A percentile compares a stretch with the other conserved stretches of the same genome.
Conservation (phyloP, 2,113 vertebrate species). For the Cacatua alba region DNA sequence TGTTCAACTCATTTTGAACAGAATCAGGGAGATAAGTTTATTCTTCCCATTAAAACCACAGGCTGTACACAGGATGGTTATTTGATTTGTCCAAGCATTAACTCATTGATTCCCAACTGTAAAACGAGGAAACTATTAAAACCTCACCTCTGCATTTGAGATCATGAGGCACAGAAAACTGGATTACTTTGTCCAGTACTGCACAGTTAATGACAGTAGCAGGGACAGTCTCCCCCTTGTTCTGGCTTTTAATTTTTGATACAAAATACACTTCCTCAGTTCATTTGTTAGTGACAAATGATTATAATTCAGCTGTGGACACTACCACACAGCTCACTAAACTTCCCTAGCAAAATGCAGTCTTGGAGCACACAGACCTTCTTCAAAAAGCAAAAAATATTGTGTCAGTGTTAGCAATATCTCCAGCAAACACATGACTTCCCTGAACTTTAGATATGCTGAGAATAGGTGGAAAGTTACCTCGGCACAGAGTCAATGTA, state of each 20-base stretch:
- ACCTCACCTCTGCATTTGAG: neutral
- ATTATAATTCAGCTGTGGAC: neutral
- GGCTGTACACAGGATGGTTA: neutral
- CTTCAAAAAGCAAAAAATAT: neutral
- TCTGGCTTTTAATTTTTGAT: neutral
- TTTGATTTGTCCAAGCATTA: neutral
- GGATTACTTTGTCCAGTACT: neutral
- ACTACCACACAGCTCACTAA: neutral
- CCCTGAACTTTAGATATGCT: neutral
- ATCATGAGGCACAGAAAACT: neutral
- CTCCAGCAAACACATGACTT: neutral
- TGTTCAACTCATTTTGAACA: neutral
- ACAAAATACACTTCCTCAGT: neutral
- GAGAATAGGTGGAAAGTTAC: neutral
- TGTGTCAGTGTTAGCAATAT: neutral
- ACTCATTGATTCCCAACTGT: neutral
- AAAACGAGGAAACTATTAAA: neutral
- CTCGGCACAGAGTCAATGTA: neutral
- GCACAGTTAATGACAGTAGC: neutral
- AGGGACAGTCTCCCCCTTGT: neutral
- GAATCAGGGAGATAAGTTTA: neutral
- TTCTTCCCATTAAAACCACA: neutral
- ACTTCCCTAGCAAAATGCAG: neutral
- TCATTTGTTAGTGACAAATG: neutral
- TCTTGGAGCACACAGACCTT: neutral